Evolutionary conservation across 2,113 vertebrate genomes (phyloP), one percentile per base, ranked within the genome.

Genomic region (Alexandromys fortis): DNA sequence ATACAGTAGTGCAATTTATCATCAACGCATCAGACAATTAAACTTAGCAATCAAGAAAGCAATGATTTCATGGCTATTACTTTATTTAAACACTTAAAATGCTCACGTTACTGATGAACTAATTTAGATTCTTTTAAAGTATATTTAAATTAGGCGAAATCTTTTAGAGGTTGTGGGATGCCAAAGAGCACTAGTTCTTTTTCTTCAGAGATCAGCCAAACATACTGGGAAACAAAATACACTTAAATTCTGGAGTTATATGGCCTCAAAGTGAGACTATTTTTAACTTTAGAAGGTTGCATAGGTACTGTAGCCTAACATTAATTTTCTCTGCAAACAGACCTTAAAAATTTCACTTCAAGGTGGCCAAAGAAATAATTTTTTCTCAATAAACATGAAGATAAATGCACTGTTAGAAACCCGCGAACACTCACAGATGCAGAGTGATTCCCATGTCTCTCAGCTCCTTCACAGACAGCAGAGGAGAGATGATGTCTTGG

Each of bases 401-500:
- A 90, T 72, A 96, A 68, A 93, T 68, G 61, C 5, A 92, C 61
- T 95, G 70, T n/a, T 90, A 93, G 75, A 94, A 93, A 49, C 45
- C 61, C 0, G 3, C 35, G 73, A 91, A 96, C 82, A 98, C 99
- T 99, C 98, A 99, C 99, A 99, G 98, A 96, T 99, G 99, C 95
- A 99, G 98, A 67, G 99, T 99, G 98, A 99, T 99, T 52, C 99
- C 99, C 99, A 99, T 99, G 97, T 99, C 99, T 98, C 99, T 98
- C 72, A 99, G 98, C 97, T 99, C 99, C 98, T 99, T 99, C 98
- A 99, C 99, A 26, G 99, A 99, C 33, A 99, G 98, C 97, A 99
- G 98, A 28, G 99, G 99, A 86, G 99, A 99, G 97, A 99, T 99
- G 97, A 99, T 99, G 98, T 99, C 99, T 98, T 99, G 99, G n/a